Conservation (phyloP, 2,113 vertebrate species). For the Electrona antarctica region DNA sequence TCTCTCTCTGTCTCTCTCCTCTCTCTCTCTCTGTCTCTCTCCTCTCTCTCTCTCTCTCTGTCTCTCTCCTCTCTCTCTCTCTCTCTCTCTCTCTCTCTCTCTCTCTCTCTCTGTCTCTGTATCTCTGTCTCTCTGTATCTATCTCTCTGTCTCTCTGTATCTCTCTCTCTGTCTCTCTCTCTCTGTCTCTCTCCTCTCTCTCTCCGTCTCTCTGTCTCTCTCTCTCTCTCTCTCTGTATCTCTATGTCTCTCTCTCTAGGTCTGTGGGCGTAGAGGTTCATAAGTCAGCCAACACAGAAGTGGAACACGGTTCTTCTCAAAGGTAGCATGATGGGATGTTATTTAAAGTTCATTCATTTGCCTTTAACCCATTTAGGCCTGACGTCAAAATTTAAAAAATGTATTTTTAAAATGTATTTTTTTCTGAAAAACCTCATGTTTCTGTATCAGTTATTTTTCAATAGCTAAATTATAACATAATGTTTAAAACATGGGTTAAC, state of each 20-base stretch:
- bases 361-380: too few relatives aligned
- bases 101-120: too few relatives aligned
- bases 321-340: conserved; percentile 61
- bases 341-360: not conserved
- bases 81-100: too few relatives aligned
- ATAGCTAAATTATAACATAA: too few relatives aligned
- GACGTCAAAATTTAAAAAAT: too few relatives aligned
- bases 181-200: not conserved
- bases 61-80: too few relatives aligned
- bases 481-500: too few relatives aligned
- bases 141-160: not conserved
- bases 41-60: not conserved
- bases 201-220: conserved; percentile 7
- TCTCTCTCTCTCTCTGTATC: not conserved
- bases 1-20: not conserved
- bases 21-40: not conserved
- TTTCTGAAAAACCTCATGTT: too few relatives aligned
- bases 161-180: not conserved
- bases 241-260: conserved; percentile 30
- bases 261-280: conserved; percentile 80
- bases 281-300: conserved; percentile 73
- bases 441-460: too few relatives aligned
- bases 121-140: not conserved
- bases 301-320: conserved; percentile 57
- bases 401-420: too few relatives aligned